Evolutionary conservation across 2,113 vertebrate species (phyloP).

Genomic region (Pycnonotus jocosus): DNA sequence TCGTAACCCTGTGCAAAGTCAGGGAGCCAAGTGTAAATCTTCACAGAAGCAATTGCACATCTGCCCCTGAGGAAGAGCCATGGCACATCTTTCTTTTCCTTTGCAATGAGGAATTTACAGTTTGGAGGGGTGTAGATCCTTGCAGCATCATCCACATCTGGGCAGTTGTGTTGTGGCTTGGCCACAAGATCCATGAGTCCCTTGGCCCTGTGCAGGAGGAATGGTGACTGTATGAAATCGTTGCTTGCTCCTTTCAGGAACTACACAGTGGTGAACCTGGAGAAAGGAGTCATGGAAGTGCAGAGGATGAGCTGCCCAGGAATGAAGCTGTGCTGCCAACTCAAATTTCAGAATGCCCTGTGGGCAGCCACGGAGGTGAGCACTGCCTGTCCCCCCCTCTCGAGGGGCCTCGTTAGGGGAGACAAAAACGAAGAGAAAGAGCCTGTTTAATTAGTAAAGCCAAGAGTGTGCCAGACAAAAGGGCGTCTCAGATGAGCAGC

Average conservation of each 20-base stretch:
- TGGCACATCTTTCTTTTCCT: not conserved
- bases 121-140: not conserved
- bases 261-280: slow-evolving; percentile 91
- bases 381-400: not conserved
- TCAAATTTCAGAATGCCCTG: slow-evolving; percentile 85
- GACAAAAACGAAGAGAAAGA: not conserved
- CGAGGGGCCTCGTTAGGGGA: not conserved
- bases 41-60: not conserved
- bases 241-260: slow-evolving; percentile 71
- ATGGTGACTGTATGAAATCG: not conserved
- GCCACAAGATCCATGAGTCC: not conserved
- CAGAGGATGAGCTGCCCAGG: slow-evolving; percentile 87
- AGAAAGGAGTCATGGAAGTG: slow-evolving; percentile 89
- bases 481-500: not conserved
- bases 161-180: not conserved
- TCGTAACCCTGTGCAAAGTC: not conserved
- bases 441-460: not conserved
- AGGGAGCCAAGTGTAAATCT: not conserved
- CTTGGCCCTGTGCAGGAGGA: not conserved
- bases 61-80: not conserved
- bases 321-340: slow-evolving; percentile 84
- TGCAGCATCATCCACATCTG: not conserved
- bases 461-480: not conserved
- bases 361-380: slow-evolving; percentile 93
- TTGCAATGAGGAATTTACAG: not conserved